These are phyloP conservation scores for Papilio xuthus DNA, from an alignment of 1,140 invertebrate species.

Conservation along the genomic window DNA sequence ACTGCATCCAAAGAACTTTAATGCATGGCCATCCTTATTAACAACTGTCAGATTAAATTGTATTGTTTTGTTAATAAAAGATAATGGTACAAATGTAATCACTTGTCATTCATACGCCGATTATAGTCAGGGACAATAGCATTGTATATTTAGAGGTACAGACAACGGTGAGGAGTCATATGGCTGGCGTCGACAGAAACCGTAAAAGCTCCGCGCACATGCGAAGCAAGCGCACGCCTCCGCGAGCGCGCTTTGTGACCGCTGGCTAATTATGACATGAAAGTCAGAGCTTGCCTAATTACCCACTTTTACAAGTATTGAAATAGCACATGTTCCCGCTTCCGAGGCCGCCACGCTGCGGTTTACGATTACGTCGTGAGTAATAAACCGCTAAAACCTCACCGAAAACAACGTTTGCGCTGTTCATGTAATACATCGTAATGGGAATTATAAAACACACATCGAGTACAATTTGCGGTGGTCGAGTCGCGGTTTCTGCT, in stretches of 20 bases:
- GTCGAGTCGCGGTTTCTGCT: slow-evolving; percentile 29
- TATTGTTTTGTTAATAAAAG: neutral
- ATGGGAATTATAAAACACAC: slow-evolving; percentile 51
- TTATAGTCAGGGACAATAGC: slow-evolving; percentile 28
- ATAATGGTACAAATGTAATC: neutral
- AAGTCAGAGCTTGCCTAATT: slow-evolving; percentile 63
- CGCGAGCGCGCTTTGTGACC: slow-evolving; percentile 49
- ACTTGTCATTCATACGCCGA: slow-evolving; percentile 28
- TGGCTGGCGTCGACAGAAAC: slow-evolving; percentile 72
- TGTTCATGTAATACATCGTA: slow-evolving; percentile 54
- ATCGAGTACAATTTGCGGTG: slow-evolving; percentile 52
- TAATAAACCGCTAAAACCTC: slow-evolving; percentile 52
- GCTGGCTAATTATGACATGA: slow-evolving; percentile 58
- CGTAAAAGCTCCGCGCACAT: slow-evolving; percentile 69
- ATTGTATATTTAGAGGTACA: slow-evolving; percentile 42
- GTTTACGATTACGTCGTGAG: slow-evolving; percentile 64
- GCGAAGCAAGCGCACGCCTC: slow-evolving; percentile 49
- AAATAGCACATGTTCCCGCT: slow-evolving; percentile 64
- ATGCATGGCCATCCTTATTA: neutral
- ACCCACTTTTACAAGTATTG: slow-evolving; percentile 59
- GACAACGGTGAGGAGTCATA: slow-evolving; percentile 68
- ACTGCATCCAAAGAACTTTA: too few relatives aligned
- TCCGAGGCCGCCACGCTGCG: slow-evolving; percentile 67
- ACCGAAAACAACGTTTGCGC: slow-evolving; percentile 45
- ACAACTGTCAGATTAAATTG: neutral